Base-by-base conservation (phyloP, 2,888 invertebrate genomes). In the Suillia variegata region DNA sequence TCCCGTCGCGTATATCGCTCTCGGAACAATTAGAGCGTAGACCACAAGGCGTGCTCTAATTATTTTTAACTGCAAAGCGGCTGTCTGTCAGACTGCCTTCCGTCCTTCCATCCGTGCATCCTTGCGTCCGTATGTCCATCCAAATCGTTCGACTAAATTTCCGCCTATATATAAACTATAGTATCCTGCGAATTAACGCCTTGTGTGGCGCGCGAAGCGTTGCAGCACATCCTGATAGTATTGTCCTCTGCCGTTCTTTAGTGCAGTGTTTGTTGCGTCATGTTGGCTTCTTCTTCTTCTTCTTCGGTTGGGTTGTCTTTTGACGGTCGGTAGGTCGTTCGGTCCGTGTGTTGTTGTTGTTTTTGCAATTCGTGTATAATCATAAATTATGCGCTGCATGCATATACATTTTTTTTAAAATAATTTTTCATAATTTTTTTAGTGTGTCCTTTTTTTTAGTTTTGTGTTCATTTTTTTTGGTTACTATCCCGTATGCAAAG, bases 371-470 rank as follows among this genome's bases (percentile, higher is more conserved):
- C 67, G 64, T 68, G 70, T 69, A 71, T 71, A 67, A 70, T 69
- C 75, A 71, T 78, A 76, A 77, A 77, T 78, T 68, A 69, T 61
- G 67, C 70, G 61, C 74, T 65, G 65, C 73, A 72, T 77, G 77
- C 70, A 70, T 58, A 58, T 64, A 61, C 68, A 66, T 62, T 64
- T 62, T 62, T 69, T 69, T 68, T 60, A 56, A 65, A 38, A 58
- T 59, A 54, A 52, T 48, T 55, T 54, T 56, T 58, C 51, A 56
- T 55, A 54, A 47, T 59, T 59, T 58, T 61, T 58, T 64, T 49
- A 54, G 18, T 54, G 17, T 53, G n/a, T 56, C 48, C 34, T 33
- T 53, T 58, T 56, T 62, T 62, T 67, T 66, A 65, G 63, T 54
- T 31, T 62, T 65, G 59, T 55, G 42, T 54, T 62, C 48, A 45